Percentiles rank a stretch among this genome's conserved stretches.
These are phyloP conservation scores for Lytechinus pictus DNA, from an alignment of 35 echinoderm and acorn worm species.

Conservation along the genomic window DNA sequence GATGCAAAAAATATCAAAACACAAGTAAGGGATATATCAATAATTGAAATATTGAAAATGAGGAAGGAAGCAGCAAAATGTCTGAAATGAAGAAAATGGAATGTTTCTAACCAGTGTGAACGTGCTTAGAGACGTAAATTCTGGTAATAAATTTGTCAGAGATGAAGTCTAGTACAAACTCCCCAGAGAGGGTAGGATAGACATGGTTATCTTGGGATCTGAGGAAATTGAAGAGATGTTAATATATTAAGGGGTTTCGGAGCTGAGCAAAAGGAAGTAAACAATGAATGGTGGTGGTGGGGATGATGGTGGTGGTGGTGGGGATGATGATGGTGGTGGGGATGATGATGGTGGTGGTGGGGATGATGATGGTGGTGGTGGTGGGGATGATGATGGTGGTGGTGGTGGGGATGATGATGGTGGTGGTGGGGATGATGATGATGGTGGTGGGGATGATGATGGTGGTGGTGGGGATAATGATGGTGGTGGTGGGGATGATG, in stretches of 20 bases:
- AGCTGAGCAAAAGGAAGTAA: neutral
- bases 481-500: neutral
- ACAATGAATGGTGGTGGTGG: too few relatives aligned
- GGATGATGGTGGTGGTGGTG: neutral
- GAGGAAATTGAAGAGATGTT: neutral
- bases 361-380: neutral
- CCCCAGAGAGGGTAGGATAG: neutral
- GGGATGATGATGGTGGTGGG: neutral
- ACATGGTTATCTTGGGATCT: neutral
- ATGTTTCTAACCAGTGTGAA: neutral
- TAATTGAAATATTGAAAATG: too few relatives aligned
- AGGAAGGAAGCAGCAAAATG: too few relatives aligned
- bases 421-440: constrained; percentile 34
- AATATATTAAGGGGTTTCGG: neutral
- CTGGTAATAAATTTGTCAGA: neutral
- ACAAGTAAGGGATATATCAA: too few relatives aligned
- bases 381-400: neutral
- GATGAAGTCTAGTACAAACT: neutral
- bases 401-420: neutral
- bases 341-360: constrained; percentile 22
- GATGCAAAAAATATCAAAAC: too few relatives aligned
- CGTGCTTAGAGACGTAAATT: neutral
- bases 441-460: neutral
- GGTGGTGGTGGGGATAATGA: neutral
- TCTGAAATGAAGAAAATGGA: neutral